Percentiles rank a stretch among this genome's conserved stretches.
Evolutionary conservation across 1,140 invertebrate species (phyloP).

Genomic region (Drosophila tsacasi): DNA sequence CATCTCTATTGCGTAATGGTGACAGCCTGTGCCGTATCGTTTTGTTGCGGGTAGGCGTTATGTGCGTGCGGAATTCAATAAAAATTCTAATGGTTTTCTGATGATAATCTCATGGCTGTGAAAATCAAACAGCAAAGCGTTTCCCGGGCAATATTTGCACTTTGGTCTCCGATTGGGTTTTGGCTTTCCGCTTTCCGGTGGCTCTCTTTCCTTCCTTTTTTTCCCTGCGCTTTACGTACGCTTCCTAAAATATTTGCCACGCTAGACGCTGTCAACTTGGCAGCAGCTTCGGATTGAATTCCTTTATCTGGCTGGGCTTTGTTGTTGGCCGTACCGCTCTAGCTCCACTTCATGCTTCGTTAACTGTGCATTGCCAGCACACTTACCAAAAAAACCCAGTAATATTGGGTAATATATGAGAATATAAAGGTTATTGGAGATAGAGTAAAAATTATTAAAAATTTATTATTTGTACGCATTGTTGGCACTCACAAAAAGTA

Average conservation of each 20-base stretch:
- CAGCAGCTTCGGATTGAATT: slow-evolving; percentile 81
- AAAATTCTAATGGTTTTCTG: slow-evolving; percentile 84
- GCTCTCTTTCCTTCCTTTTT: neutral
- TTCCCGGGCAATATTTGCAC: slow-evolving; percentile 74
- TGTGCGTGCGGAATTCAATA: slow-evolving; percentile 81
- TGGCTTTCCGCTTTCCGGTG: slow-evolving; percentile 32
- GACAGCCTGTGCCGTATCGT: slow-evolving; percentile 29
- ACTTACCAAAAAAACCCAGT: neutral
- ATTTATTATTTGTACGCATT: neutral
- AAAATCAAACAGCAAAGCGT: slow-evolving; percentile 75
- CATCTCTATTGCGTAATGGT: slow-evolving; percentile 38
- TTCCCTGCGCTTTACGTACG: neutral
- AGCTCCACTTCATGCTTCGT: slow-evolving; percentile 77
- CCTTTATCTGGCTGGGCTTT: slow-evolving; percentile 63
- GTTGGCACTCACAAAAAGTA: neutral
- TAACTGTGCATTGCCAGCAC: slow-evolving; percentile 73
- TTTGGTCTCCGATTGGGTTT: slow-evolving; percentile 58
- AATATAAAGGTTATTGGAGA: too few relatives aligned
- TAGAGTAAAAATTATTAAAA: too few relatives aligned
- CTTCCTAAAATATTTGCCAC: slow-evolving; percentile 71
- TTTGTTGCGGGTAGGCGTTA: slow-evolving; percentile 37
- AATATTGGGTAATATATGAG: too few relatives aligned
- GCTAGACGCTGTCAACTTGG: slow-evolving; percentile 74
- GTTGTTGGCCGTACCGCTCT: slow-evolving; percentile 38
- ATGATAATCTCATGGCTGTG: slow-evolving; percentile 80